Evolutionary conservation across 2,888 invertebrate genomes (phyloP).

Genomic region (Stratiomys singularior): DNA sequence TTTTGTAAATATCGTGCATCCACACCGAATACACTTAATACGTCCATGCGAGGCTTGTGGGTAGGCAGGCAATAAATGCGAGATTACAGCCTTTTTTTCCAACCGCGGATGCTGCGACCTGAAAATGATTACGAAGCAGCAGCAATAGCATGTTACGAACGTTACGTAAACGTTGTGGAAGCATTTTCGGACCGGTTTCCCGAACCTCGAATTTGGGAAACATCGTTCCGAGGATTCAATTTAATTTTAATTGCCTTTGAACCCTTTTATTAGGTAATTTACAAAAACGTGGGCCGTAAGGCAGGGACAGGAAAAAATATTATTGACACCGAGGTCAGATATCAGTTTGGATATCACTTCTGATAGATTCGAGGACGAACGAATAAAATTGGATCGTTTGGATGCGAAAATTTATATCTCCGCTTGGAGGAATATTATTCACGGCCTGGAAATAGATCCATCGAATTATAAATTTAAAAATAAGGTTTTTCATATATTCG

Average conservation of each 20-base stretch:
- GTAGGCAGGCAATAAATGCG: constrained; percentile 16
- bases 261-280: constrained; percentile 34
- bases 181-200: constrained; percentile 18
- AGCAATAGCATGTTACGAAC: neutral
- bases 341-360: neutral
- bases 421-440: too few relatives aligned
- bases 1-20: constrained; percentile 5
- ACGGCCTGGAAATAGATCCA: too few relatives aligned
- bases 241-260: constrained; percentile 27
- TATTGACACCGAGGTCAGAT: neutral
- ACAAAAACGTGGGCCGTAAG: constrained; percentile 2
- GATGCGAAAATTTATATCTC: too few relatives aligned
- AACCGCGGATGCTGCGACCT: constrained; percentile 15
- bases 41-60: neutral
- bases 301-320: constrained; percentile 2
- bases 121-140: constrained; percentile 9
- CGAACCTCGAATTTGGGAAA: neutral
- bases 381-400: constrained; percentile 11
- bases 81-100: neutral
- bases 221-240: constrained; percentile 13
- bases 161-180: constrained; percentile 29
- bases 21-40: neutral
- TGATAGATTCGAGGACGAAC: constrained; percentile 3
- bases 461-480: too few relatives aligned
- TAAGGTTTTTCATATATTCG: too few relatives aligned